A percentile compares a stretch with the other conserved stretches of the same genome.
These are phyloP conservation scores for Suricata suricatta DNA, from an alignment of 2,113 vertebrate species.

Conservation along the genomic window DNA sequence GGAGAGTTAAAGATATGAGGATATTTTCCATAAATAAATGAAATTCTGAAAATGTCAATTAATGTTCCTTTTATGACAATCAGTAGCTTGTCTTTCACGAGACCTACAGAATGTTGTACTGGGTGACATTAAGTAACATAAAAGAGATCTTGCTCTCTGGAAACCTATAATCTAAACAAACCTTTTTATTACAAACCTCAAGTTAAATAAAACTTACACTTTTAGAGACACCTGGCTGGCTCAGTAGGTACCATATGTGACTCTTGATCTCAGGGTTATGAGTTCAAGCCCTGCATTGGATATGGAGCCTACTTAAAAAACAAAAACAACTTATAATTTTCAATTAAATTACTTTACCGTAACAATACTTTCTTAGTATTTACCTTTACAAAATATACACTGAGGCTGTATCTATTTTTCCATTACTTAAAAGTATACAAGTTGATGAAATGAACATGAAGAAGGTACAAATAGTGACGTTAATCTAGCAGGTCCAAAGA, in stretches of 20 bases:
- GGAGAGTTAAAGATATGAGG: not conserved
- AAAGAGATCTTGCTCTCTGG: not conserved
- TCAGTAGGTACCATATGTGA: not conserved
- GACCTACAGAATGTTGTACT: not conserved
- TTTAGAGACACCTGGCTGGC: not conserved
- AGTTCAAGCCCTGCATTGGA: not conserved
- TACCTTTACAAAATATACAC: not conserved
- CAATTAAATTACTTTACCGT: constrained; percentile 41
- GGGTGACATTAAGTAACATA: not conserved
- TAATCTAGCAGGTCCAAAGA: not conserved
- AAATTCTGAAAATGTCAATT: not conserved
- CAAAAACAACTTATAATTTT: not conserved
- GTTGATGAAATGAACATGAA: not conserved
- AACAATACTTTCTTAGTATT: not conserved
- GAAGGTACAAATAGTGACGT: not conserved
- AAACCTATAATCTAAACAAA: not conserved
- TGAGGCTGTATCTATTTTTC: not conserved
- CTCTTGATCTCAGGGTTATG: not conserved
- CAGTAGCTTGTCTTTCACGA: not conserved
- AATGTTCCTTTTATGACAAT: not conserved
- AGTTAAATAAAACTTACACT: not conserved
- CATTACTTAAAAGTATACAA: constrained; percentile 5
- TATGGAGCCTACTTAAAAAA: not conserved
- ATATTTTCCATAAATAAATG: not conserved
- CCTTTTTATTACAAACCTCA: not conserved